Evolutionary conservation across 1,140 invertebrate species (phyloP), one percentile per base, ranked within the genome.

Genomic region (Tetramorium parvispinum): DNA sequence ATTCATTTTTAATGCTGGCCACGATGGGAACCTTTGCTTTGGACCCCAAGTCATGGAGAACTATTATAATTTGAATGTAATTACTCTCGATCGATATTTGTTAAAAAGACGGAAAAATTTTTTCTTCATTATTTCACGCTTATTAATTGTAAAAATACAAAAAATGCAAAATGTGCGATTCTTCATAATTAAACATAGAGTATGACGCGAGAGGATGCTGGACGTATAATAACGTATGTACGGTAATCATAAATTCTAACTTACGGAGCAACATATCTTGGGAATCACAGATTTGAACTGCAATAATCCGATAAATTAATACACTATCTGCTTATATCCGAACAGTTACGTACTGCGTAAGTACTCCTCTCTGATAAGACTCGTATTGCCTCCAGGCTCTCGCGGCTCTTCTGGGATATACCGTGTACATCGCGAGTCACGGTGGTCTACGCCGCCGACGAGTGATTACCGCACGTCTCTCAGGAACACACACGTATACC

Each of bases 401-500:
- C 63, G 46, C 46, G 55, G 55, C 53, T 75, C 32, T 40, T 65
- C 75, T 43, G 37, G 57, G 73, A 78, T 65, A 53, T 78, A 32
- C 27, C 18, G 27, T 27, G 51, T 37, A 40, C 51, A 37, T 57
- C 24, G 87, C 32, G 81, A 85, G 32, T 73, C 81, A 73, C 57
- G 73, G 73, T 88, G 86, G 73, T 79, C 88, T 46, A 57, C 11
- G 63, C 40, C 66, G 46, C 76, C 49, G 37, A 76, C 71, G 70
- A 87, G 53, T 66, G 53, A 88, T 88, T 88, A 76, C 63, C 11
- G 61, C 46, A 83, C 40, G 43, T 68, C 86, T 87, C 65, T n/a
- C 57, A 49, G 24, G 32, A 57, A 73, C 79, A 66, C 57, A 40
- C 59, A 65, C 82, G 59, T 78, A 78, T 16, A 78, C 46, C 37